Conservation (phyloP, 2,888 invertebrate genomes). For the Sphaeridia pumilis region DNA sequence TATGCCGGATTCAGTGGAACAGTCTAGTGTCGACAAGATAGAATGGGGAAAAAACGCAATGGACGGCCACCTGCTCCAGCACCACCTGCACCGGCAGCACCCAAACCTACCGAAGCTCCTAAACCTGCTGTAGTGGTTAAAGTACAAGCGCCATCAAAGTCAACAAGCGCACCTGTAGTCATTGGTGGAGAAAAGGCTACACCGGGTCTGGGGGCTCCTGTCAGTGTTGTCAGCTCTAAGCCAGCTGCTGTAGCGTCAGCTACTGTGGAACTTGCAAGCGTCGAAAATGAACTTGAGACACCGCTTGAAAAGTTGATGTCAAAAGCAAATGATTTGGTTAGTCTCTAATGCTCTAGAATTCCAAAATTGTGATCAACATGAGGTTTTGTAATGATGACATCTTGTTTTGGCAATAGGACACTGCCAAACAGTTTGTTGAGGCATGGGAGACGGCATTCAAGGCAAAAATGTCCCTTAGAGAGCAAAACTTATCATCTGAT, state of each 20-base stretch:
- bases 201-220: too few relatives aligned
- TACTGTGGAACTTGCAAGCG: not conserved
- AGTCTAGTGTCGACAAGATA: too few relatives aligned
- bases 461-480: slow-evolving; percentile 12
- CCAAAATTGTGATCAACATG: not conserved
- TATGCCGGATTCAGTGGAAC: too few relatives aligned
- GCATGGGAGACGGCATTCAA: slow-evolving; percentile 6
- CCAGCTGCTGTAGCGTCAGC: not conserved
- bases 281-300: slow-evolving; percentile 16
- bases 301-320: slow-evolving; percentile 15
- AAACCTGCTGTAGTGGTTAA: not conserved
- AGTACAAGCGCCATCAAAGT: not conserved
- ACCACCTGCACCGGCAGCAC: not conserved
- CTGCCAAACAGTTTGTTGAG: slow-evolving; percentile 3
- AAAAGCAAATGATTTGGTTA: slow-evolving; percentile 18
- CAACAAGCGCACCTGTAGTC: too few relatives aligned
- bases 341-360: not conserved
- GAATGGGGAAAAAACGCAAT: slow-evolving; percentile 21
- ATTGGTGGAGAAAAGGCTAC: too few relatives aligned
- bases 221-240: too few relatives aligned
- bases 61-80: slow-evolving; percentile 1
- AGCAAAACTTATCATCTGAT: slow-evolving; percentile 14
- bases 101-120: not conserved
- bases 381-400: too few relatives aligned
- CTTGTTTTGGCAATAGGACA: slow-evolving; percentile 11